Conservation (phyloP, 2,888 invertebrate species). For the Gandaritis pyraliata region DNA sequence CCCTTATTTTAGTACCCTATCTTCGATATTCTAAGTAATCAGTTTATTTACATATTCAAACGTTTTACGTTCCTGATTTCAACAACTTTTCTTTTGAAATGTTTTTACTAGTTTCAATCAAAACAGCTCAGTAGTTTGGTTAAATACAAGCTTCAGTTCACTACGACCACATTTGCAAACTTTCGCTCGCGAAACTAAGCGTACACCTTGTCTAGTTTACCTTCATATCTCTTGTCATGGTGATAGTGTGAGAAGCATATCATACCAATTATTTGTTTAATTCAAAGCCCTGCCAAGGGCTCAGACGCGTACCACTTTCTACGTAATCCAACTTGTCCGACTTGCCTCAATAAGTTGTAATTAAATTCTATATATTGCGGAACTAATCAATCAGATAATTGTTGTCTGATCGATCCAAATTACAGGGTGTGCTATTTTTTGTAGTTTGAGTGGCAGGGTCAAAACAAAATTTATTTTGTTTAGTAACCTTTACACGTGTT, state of each 20-base stretch:
- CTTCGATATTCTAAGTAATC: no score
- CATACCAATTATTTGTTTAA: slow-evolving; percentile 54
- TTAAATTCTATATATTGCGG: slow-evolving; percentile 48
- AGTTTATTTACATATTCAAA: no score
- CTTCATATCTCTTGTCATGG: slow-evolving; percentile 25
- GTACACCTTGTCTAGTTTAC: slow-evolving; percentile 32
- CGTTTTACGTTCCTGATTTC: no score
- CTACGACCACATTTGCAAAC: not conserved
- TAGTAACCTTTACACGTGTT: slow-evolving; percentile 21
- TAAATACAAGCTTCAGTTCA: not conserved
- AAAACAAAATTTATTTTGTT: slow-evolving; percentile 7
- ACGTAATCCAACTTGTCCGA: slow-evolving; percentile 57
- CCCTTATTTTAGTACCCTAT: not conserved
- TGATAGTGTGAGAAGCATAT: slow-evolving; percentile 40
- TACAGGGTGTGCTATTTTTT: slow-evolving; percentile 35
- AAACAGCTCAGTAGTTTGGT: no score
- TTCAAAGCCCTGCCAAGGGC: slow-evolving; percentile 54
- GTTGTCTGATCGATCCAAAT: slow-evolving; percentile 42
- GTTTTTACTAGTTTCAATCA: not conserved
- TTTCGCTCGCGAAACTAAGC: slow-evolving; percentile 1
- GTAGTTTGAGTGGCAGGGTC: slow-evolving; percentile 24
- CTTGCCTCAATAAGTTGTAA: slow-evolving; percentile 40
- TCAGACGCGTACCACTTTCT: slow-evolving; percentile 44
- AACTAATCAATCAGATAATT: slow-evolving; percentile 49
- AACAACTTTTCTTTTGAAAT: no score